Evolutionary conservation across 2,113 vertebrate genomes (phyloP).

Genomic region (Pelusios castaneus): DNA sequence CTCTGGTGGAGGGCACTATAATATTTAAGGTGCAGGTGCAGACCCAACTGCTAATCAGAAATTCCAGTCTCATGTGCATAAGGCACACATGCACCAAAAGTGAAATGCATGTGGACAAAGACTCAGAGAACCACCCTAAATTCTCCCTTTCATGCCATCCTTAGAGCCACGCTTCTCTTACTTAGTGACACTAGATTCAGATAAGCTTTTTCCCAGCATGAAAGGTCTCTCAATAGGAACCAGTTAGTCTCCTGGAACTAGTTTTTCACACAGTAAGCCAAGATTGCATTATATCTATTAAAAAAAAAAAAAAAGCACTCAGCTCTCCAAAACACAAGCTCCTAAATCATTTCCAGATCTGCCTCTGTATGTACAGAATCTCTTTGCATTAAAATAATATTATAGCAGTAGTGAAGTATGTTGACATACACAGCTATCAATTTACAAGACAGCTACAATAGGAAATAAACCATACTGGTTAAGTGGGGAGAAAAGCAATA

Average conservation of each 20-base stretch:
- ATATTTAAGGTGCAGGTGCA: neutral
- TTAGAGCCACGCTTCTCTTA: neutral
- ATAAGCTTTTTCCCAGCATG: neutral
- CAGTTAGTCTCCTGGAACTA: neutral
- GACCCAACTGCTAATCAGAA: neutral
- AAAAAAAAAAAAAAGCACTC: neutral
- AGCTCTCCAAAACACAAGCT: slow-evolving; percentile 8
- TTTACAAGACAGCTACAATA: neutral
- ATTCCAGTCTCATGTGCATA: neutral
- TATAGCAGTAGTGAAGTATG: neutral
- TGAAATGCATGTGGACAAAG: rapidly evolving
- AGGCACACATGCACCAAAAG: neutral
- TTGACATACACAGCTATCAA: neutral
- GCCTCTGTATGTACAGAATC: neutral
- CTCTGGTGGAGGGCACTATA: neutral
- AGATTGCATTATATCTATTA: neutral
- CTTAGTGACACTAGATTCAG: neutral
- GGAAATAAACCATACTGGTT: neutral
- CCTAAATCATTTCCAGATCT: slow-evolving; percentile 47
- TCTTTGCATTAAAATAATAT: neutral
- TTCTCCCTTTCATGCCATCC: neutral
- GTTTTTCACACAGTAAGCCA: neutral
- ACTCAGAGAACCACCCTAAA: neutral
- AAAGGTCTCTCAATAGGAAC: neutral
- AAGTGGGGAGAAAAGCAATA: neutral